phyloP scores from a whole-genome alignment of 2,888 invertebrate species.

The Gerris lacustris region DNA sequence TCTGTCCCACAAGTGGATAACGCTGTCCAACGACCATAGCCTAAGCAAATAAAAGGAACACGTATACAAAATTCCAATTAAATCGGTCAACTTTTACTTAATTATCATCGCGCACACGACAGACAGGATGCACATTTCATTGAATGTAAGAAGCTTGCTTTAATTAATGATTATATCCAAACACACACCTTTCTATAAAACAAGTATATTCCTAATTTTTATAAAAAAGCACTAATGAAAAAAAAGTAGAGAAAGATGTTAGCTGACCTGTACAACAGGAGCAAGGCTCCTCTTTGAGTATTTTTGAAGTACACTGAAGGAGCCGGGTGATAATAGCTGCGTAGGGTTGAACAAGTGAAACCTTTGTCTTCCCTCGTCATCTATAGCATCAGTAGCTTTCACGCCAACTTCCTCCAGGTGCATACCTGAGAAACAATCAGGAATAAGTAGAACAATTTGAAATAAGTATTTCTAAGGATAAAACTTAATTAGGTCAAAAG shows the following conservation, averaged over 20 bases:
- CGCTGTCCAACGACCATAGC: no score
- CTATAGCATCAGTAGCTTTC: conserved; percentile 42
- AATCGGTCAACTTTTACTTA: no score
- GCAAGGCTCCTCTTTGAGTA: conserved; percentile 42
- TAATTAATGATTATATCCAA: not conserved
- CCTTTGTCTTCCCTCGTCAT: conserved; percentile 39
- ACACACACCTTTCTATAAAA: not conserved
- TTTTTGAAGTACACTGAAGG: conserved; percentile 36
- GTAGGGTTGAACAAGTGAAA: conserved; percentile 43
- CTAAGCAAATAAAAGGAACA: no score
- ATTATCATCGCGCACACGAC: no score
- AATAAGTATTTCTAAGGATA: not conserved
- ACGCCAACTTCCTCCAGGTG: conserved; percentile 42
- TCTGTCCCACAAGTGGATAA: no score
- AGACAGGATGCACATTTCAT: not conserved
- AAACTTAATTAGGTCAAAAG: not conserved
- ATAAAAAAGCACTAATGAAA: no score
- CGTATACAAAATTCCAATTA: no score
- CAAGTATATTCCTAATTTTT: not conserved
- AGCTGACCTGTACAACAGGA: conserved; percentile 34
- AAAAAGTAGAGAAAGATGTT: no score
- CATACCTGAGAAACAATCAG: conserved; percentile 38
- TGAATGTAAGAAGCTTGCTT: not conserved
- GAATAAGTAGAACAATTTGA: conserved; percentile 9
- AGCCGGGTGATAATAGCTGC: conserved; percentile 37